Evolutionary conservation across 2,797 vertebrate species (phyloP).

Genomic region (Channallabes apus): DNA sequence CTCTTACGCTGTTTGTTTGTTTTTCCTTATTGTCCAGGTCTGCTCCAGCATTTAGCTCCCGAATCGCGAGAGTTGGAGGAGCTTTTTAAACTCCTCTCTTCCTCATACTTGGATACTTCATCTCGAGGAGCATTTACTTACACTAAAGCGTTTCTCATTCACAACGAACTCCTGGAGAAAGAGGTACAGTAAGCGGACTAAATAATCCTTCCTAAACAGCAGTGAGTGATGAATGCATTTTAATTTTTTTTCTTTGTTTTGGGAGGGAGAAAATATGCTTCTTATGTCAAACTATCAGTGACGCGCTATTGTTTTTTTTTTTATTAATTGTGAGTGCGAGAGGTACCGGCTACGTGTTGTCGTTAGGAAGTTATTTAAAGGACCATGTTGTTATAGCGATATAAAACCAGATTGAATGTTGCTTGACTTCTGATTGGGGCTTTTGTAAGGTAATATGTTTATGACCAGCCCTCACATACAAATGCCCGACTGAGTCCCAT

Average conservation of each 20-base stretch:
- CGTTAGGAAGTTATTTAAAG: background rate
- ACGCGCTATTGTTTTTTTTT: background rate
- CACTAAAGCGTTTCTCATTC: conserved; percentile 86
- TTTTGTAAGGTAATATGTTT: conserved; percentile 12
- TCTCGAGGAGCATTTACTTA: conserved; percentile 87
- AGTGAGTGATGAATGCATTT: background rate
- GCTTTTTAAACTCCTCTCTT: conserved; percentile 85
- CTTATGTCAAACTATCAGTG: background rate
- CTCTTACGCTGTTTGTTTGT: background rate
- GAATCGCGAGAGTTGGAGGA: conserved; percentile 93
- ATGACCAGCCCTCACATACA: background rate
- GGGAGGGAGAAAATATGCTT: background rate
- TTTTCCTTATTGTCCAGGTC: conserved; percentile 69
- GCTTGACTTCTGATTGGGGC: background rate
- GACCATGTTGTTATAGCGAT: background rate
- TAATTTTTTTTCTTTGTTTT: background rate
- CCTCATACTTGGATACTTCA: conserved; percentile 83
- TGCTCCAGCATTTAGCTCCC: conserved; percentile 83
- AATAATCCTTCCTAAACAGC: background rate
- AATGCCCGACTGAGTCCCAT: background rate
- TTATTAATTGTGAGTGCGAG: background rate
- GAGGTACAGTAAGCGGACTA: conserved; percentile 75
- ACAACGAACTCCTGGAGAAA: conserved; percentile 92
- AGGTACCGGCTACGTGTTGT: background rate
- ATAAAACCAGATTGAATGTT: background rate